Evolutionary conservation across 2,888 invertebrate genomes (phyloP).

Genomic region (Melieria crassipennis): DNA sequence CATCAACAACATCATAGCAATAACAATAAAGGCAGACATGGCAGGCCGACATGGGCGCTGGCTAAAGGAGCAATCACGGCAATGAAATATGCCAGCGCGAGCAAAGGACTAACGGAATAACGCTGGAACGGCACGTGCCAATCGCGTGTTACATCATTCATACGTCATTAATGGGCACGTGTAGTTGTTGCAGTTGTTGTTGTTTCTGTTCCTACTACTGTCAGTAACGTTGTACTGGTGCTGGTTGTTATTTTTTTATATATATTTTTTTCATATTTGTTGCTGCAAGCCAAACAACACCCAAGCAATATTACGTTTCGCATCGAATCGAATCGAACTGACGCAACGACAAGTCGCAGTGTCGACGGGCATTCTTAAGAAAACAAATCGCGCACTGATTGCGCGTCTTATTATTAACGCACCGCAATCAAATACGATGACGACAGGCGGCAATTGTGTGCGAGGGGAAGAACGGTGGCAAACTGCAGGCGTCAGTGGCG

Average conservation of each 20-base stretch:
- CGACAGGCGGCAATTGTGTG: too few relatives aligned
- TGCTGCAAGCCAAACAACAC: conserved; percentile 33
- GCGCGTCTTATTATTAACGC: conserved; percentile 47
- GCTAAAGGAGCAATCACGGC: conserved; percentile 35
- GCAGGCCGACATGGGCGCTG: too few relatives aligned
- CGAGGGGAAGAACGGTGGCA: too few relatives aligned
- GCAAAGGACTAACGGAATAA: neutral
- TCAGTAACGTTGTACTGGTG: conserved; percentile 2
- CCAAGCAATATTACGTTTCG: conserved; percentile 42
- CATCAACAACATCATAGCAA: neutral
- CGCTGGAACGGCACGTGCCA: conserved; percentile 54
- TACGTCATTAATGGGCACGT: conserved; percentile 67
- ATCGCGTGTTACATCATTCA: conserved; percentile 68
- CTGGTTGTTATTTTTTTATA: conserved; percentile 32
- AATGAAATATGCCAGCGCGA: neutral
- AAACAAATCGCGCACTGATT: conserved; percentile 63
- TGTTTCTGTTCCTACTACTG: too few relatives aligned
- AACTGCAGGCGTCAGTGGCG: too few relatives aligned
- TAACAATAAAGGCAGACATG: too few relatives aligned
- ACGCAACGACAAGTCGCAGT: conserved; percentile 25
- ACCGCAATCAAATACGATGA: too few relatives aligned
- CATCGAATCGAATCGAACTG: conserved; percentile 27
- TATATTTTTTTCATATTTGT: conserved; percentile 17
- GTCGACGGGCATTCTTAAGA: conserved; percentile 50
- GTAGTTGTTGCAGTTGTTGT: conserved; percentile 46